phyloP scores from a whole-genome alignment of 2,888 invertebrate genomes.

The Agrilus mali region DNA sequence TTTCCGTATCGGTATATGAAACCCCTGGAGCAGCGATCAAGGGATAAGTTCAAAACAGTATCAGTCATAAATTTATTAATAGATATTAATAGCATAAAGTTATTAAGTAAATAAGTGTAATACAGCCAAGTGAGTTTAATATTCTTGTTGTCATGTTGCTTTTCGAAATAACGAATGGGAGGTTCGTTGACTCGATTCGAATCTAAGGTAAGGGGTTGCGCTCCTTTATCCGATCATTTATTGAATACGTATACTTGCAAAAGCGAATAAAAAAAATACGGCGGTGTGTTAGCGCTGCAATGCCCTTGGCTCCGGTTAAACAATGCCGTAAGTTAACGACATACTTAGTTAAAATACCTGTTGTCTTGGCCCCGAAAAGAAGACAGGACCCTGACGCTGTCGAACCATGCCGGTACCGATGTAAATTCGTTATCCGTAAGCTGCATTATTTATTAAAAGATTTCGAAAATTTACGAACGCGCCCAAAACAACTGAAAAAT shows the following conservation, averaged over 20 bases:
- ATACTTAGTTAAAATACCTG: constrained; percentile 30
- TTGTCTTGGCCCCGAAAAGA: constrained; percentile 5
- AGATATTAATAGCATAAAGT: too few relatives aligned
- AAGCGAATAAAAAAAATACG: too few relatives aligned
- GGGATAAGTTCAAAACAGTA: too few relatives aligned
- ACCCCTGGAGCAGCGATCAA: too few relatives aligned
- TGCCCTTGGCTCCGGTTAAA: constrained; percentile 12
- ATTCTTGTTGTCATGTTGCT: constrained; percentile 22
- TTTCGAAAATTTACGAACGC: too few relatives aligned
- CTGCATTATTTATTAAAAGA: too few relatives aligned
- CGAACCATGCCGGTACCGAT: constrained; percentile 10
- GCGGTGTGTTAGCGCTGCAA: background rate
- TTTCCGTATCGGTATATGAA: too few relatives aligned
- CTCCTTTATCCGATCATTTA: constrained; percentile 20
- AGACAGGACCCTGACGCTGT: constrained; percentile 7
- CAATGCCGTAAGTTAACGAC: constrained; percentile 31
- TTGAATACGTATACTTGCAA: too few relatives aligned
- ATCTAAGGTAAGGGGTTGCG: constrained; percentile 30
- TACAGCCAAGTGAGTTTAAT: too few relatives aligned
- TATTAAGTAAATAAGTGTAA: too few relatives aligned
- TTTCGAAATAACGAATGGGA: constrained; percentile 14
- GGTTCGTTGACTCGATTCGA: constrained; percentile 26
- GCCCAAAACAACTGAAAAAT: too few relatives aligned
- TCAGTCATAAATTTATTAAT: too few relatives aligned
- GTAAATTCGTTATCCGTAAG: background rate